Evolutionary conservation across 2,888 invertebrate species (phyloP), one percentile per base, ranked within the genome.

Genomic region (Yponomeuta evonymella): DNA sequence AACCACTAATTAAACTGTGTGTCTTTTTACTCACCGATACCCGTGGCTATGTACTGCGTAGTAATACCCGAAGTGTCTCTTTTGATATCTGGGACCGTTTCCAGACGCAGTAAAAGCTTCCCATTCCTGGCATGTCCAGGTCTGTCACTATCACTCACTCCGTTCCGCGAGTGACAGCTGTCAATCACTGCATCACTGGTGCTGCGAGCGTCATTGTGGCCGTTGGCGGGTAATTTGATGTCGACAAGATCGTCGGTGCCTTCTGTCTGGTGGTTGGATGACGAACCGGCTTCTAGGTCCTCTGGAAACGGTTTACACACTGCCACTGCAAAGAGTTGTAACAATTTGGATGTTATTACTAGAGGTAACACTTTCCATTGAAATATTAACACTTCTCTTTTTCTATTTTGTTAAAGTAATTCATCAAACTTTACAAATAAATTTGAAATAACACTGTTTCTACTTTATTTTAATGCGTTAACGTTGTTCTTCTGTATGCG

Each of bases 41-140:
- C 90, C 43, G 92, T 83, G 62, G 92, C 89, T 10, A 93, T 86
- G 70, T 91, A 91, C 77, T 92, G 92, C 0, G 90, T 90, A 2
- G 90, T 92, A 70, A 90, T 87, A 0, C 92, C 92, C 0, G 90
- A 88, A 0, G 89, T 89, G 58, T 92, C 91, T 48, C 89, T 75
- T 73, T 92, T 91, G 72, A 92, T 92, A 67, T 91, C 91, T 0
- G 92, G 91, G 1, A 90, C 88, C 0, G 91, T 91, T 51, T 89
- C 91, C 73, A 89, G 72, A 2, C 91, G 75, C 69, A 83, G 79
- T 33, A 91, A 76, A 11, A 84, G 76, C 74, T 87, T 89, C 33
- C 71, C 71, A 51, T 72, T 70, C 9, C n/a, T 62, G 51, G 51
- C 51, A 15, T 58, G 12, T 12, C 51, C 51, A 58, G 15, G 3